These are phyloP conservation scores for Aelia acuminata DNA, from an alignment of 2,888 invertebrate species.

Conservation along the genomic window DNA sequence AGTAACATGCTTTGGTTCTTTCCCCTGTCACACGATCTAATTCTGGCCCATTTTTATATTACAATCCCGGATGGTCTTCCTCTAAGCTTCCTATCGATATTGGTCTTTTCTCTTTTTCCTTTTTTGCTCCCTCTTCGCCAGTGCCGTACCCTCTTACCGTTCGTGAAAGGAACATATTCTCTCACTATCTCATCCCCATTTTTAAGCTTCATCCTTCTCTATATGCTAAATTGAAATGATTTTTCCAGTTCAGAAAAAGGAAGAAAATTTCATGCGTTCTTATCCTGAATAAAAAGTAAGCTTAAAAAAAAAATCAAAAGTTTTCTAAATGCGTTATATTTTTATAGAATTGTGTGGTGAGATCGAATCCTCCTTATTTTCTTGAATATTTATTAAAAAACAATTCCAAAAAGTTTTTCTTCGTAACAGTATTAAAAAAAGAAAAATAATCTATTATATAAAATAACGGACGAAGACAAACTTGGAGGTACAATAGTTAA, in stretches of 20 bases:
- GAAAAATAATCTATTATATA: too few relatives aligned
- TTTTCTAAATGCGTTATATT: too few relatives aligned
- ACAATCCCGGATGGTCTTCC: not conserved
- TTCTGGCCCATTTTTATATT: not conserved
- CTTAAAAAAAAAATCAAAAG: too few relatives aligned
- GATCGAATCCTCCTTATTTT: too few relatives aligned
- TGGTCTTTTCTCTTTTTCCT: not conserved
- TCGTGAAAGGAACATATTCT: not conserved
- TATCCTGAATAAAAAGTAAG: not conserved
- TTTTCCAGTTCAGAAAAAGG: not conserved
- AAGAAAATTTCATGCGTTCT: not conserved
- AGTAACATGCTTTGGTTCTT: not conserved
- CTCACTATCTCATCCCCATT: not conserved
- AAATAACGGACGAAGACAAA: too few relatives aligned
- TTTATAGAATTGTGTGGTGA: too few relatives aligned
- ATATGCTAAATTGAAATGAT: not conserved
- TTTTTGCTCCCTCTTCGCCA: not conserved
- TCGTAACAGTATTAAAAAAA: too few relatives aligned
- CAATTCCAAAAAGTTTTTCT: too few relatives aligned
- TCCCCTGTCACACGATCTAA: not conserved
- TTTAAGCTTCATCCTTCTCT: not conserved
- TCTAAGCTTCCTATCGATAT: slow-evolving; percentile 1
- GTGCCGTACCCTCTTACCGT: not conserved
- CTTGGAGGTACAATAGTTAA: too few relatives aligned
- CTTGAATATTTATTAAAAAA: too few relatives aligned